These are phyloP conservation scores for Parascotia fuliginaria DNA, from an alignment of 2,888 invertebrate species.

Conservation along the genomic window DNA sequence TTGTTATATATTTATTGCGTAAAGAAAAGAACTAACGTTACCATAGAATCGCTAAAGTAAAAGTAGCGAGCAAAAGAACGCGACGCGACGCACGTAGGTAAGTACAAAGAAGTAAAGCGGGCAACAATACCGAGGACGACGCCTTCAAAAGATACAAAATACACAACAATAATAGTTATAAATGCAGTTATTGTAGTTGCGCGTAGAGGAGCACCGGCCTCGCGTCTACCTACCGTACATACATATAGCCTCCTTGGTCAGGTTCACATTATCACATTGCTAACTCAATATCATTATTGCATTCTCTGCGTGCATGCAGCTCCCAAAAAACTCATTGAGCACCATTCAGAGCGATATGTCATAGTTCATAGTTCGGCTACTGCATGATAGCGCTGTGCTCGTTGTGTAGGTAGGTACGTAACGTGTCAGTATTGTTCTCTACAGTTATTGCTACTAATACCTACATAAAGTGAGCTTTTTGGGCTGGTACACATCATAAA, in stretches of 20 bases:
- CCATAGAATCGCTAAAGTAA: conserved; percentile 36
- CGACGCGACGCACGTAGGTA: conserved; percentile 10
- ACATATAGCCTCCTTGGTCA: conserved; percentile 18
- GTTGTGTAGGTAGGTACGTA: no score
- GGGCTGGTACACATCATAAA: conserved; percentile 5
- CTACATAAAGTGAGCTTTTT: conserved; percentile 1
- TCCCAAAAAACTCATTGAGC: no score
- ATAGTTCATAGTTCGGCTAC: no score
- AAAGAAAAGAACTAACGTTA: conserved; percentile 50
- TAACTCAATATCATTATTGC: conserved; percentile 32
- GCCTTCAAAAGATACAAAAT: conserved; percentile 16
- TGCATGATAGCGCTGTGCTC: no score
- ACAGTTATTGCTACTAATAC: no score
- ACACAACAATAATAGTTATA: conserved; percentile 31
- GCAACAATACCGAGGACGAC: conserved; percentile 6
- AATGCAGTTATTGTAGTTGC: conserved; percentile 45
- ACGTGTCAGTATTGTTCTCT: no score
- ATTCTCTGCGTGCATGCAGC: not conserved
- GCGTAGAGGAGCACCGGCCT: no score
- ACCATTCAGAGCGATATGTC: no score
- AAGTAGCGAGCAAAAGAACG: conserved; percentile 18
- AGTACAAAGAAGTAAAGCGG: conserved; percentile 22
- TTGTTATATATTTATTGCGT: conserved; percentile 56
- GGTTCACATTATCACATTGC: conserved; percentile 45
- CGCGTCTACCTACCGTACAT: not conserved